Evolutionary conservation across 2,888 invertebrate genomes (phyloP), one percentile per base, ranked within the genome.

Genomic region (Oscheius sp.): DNA sequence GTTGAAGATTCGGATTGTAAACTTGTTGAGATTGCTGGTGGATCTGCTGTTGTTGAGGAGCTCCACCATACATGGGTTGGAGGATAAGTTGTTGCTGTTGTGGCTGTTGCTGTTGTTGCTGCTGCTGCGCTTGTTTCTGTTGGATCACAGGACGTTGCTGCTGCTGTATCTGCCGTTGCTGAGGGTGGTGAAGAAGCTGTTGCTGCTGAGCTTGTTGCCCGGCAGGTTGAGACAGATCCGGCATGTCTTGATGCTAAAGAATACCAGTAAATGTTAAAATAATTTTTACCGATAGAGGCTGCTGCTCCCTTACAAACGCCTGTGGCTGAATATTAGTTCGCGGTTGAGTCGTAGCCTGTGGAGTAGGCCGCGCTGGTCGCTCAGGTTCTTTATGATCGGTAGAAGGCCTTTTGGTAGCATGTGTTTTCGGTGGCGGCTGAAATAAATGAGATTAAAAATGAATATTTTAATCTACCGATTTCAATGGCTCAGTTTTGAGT

Each of bases 91-190:
- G 35, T 12, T 43, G 64, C 18, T 16, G 45, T 18, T 70, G 68
- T 23, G 45, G 56, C 43, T 52, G 72, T 2, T 63, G 69, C 53
- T 75, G 74, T 43, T 69, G 74, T 41, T 58, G 59, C 41, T 46
- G 59, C 46, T 58, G 69, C 45, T 52, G 73, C 55, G 71, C 69
- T 53, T 78, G 79, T 63, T 79, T 79, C 55, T 77, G 79, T 61
- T 16, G 9, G 18, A 7, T 9, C 53, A 16, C 13, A 9, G 9
- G 55, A 55, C 21, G 49, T 49, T 49, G 49, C 5, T 21, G 55
- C 25, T 55, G 55, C 21, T 55, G 55, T 5, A 25, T 6, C 13
- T 23, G 55, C 9, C 25, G 55, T 23, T 55, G 55, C 16, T 35
- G 35, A 43, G 41, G 61, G 1, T 21, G 58, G 16, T 56, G 58